These are phyloP conservation scores for Sarcophaga bullata DNA, from an alignment of 1,140 invertebrate genomes.

Conservation along the genomic window DNA sequence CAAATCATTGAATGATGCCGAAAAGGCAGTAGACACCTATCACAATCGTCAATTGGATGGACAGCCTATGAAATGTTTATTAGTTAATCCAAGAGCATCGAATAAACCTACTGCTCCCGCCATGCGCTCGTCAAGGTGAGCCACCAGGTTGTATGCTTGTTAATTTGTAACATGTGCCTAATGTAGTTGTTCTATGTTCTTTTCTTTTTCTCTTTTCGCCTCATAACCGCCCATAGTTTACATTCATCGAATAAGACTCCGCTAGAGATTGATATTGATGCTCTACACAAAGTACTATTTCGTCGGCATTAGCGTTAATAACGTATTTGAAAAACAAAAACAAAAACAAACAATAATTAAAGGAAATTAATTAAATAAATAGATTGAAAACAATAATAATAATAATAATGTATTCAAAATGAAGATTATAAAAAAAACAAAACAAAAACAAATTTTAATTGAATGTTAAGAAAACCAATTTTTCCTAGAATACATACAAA, in stretches of 20 bases:
- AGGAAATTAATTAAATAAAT: conserved; percentile 10
- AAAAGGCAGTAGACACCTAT: conserved; percentile 89
- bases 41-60: conserved; percentile 91
- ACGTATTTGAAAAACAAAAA: conserved; percentile 32
- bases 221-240: neutral
- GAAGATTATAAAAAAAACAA: neutral
- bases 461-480: neutral
- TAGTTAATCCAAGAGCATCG: conserved; percentile 77
- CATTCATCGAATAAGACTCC: conserved; percentile 44
- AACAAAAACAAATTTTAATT: neutral
- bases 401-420: conserved; percentile 7
- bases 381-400: neutral
- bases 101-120: conserved; percentile 70
- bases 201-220: neutral
- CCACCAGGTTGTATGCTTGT: neutral
- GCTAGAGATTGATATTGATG: conserved; percentile 51
- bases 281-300: conserved; percentile 49
- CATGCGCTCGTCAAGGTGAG: conserved; percentile 50
- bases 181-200: conserved; percentile 15
- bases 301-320: conserved; percentile 44
- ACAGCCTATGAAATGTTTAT: conserved; percentile 82
- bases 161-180: neutral
- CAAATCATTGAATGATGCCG: conserved; percentile 83
- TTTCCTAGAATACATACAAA: too few species aligned
- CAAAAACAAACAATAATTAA: neutral